phyloP scores from a whole-genome alignment of 2,113 vertebrate species.

The Lycaon pictus region DNA sequence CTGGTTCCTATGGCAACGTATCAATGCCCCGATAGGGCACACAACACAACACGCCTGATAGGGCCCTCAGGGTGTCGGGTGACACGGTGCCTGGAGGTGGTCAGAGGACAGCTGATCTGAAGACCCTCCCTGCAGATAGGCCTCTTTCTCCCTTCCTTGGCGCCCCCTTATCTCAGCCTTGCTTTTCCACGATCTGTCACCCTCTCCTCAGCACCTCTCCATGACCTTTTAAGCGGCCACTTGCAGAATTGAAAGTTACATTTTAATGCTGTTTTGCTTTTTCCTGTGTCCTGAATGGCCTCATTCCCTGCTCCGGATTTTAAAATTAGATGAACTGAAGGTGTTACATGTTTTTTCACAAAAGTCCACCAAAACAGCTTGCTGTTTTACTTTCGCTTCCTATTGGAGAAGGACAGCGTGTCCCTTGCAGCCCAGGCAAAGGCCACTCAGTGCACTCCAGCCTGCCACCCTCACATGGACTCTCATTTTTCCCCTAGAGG shows the following conservation, averaged over 20 bases:
- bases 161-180: not conserved
- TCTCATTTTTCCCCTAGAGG: not conserved
- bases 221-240: not conserved
- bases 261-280: not conserved
- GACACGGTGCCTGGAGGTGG: not conserved
- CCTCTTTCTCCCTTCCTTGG: not conserved
- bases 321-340: constrained; percentile 12
- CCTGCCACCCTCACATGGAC: not conserved
- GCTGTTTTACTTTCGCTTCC: not conserved
- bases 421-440: not conserved
- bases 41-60: rapidly evolving
- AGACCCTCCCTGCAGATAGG: not conserved
- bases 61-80: not conserved
- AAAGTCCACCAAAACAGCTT: not conserved
- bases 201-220: not conserved
- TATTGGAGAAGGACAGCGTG: not conserved
- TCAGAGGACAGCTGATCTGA: not conserved
- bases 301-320: not conserved
- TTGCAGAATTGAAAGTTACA: not conserved
- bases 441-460: rapidly evolving
- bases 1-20: not conserved
- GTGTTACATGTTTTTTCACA: not conserved
- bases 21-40: not conserved
- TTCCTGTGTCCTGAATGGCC: not conserved
- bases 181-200: not conserved